Percentiles rank a stretch among this genome's conserved stretches.
These are phyloP conservation scores for Diplodus sargus DNA, from an alignment of 2,797 vertebrate species.

Conservation along the genomic window DNA sequence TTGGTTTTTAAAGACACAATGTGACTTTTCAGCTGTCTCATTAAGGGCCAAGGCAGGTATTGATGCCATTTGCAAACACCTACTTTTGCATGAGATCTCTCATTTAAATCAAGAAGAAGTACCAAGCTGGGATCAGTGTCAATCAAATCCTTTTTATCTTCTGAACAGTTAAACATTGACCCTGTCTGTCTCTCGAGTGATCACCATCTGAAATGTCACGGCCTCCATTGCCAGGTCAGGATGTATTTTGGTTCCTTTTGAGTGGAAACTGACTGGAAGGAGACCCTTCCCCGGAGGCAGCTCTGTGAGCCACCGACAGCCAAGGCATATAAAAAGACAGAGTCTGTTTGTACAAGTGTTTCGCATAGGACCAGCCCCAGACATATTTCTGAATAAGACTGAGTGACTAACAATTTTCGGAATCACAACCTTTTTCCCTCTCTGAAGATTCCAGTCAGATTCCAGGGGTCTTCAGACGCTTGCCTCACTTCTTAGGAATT, in stretches of 20 bases:
- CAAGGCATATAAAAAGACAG: slow-evolving; percentile 68
- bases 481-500: slow-evolving; percentile 76
- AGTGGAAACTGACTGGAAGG: slow-evolving; percentile 72
- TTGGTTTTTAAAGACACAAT: slow-evolving; percentile 12
- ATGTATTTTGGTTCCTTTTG: slow-evolving; percentile 57
- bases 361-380: slow-evolving; percentile 62
- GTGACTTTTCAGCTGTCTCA: neutral
- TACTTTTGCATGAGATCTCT: neutral
- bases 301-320: slow-evolving; percentile 53
- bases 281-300: slow-evolving; percentile 59
- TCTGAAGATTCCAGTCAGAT: slow-evolving; percentile 47
- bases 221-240: slow-evolving; percentile 46
- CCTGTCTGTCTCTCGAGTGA: slow-evolving; percentile 9
- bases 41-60: neutral
- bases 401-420: slow-evolving; percentile 70
- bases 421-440: slow-evolving; percentile 63
- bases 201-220: slow-evolving; percentile 32
- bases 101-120: neutral
- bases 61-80: neutral
- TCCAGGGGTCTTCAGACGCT: slow-evolving; percentile 65
- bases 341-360: slow-evolving; percentile 82
- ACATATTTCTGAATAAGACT: slow-evolving; percentile 82
- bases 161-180: neutral
- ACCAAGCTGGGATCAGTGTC: neutral
- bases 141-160: neutral